phyloP scores from a whole-genome alignment of 1,140 invertebrate genomes.

The Panagrolaimus sp. region DNA sequence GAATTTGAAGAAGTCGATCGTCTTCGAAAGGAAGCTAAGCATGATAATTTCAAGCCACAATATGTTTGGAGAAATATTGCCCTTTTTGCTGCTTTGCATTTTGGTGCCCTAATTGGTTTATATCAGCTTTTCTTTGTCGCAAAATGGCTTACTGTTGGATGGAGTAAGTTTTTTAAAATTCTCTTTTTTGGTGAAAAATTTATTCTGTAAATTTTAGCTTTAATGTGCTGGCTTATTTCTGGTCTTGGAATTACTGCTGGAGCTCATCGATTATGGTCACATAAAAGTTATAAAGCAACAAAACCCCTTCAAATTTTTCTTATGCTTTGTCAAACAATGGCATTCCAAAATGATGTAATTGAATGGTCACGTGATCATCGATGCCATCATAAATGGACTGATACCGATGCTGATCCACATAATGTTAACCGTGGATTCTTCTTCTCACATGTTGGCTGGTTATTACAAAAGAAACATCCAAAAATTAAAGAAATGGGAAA shows the following conservation, averaged over 20 bases:
- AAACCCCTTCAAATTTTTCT: constrained; percentile 75
- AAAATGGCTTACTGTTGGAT: constrained; percentile 63
- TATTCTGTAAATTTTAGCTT: constrained; percentile 33
- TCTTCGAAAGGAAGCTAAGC: not conserved
- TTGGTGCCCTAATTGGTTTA: constrained; percentile 75
- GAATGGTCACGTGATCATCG: constrained; percentile 90
- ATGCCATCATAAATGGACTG: constrained; percentile 90
- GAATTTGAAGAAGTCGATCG: not conserved
- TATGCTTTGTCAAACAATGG: constrained; percentile 73
- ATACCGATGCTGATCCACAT: constrained; percentile 83
- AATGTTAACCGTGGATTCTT: constrained; percentile 90
- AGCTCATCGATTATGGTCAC: constrained; percentile 86
- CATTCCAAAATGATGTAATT: constrained; percentile 84
- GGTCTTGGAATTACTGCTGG: constrained; percentile 77
- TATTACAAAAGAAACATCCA: constrained; percentile 80
- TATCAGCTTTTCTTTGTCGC: constrained; percentile 74
- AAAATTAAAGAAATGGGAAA: constrained; percentile 79
- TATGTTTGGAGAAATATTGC: constrained; percentile 89
- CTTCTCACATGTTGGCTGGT: constrained; percentile 90
- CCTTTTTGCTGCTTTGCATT: constrained; percentile 76
- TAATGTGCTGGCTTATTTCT: constrained; percentile 37
- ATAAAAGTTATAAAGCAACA: constrained; percentile 85
- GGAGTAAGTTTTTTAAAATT: constrained; percentile 38
- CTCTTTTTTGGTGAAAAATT: too few species aligned
- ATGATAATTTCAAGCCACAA: constrained; percentile 60